phyloP scores from a whole-genome alignment of 2,797 vertebrate genomes.

The Rhinatrema bivittatum region DNA sequence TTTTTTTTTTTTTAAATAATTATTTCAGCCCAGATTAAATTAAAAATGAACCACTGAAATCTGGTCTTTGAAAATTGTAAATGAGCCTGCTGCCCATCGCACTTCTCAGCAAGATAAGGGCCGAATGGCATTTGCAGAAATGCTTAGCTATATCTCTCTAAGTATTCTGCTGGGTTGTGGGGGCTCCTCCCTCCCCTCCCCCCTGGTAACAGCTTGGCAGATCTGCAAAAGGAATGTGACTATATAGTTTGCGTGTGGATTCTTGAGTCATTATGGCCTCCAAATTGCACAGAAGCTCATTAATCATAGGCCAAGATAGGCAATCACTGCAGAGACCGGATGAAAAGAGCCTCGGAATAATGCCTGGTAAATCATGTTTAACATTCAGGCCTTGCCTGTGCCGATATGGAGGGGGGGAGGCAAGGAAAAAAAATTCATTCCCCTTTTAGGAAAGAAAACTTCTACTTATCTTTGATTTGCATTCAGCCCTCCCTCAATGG shows the following conservation, averaged over 20 bases:
- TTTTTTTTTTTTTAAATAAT: constrained; percentile 19
- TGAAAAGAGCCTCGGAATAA: constrained; percentile 65
- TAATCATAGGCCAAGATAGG: constrained; percentile 76
- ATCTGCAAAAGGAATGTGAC: constrained; percentile 73
- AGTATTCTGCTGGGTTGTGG: constrained; percentile 56
- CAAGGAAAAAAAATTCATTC: constrained; percentile 50
- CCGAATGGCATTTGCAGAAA: constrained; percentile 63
- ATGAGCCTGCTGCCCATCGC: constrained; percentile 43
- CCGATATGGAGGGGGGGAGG: constrained; percentile 66
- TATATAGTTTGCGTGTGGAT: constrained; percentile 69
- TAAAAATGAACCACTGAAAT: constrained; percentile 40
- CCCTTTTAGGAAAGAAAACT: constrained; percentile 75
- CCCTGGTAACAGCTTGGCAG: constrained; percentile 77
- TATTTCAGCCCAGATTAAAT: constrained; percentile 34
- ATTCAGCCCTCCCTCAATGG: constrained; percentile 73
- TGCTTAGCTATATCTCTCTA: constrained; percentile 67
- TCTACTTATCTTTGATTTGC: constrained; percentile 81
- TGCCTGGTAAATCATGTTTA: constrained; percentile 73
- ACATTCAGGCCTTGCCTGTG: constrained; percentile 66
- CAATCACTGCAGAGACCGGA: constrained; percentile 57
- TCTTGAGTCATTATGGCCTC: constrained; percentile 68
- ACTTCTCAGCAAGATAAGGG: constrained; percentile 63
- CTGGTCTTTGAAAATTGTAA: constrained; percentile 57
- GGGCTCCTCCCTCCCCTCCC: too few relatives aligned
- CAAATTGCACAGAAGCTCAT: constrained; percentile 76